Percentiles rank a stretch among this genome's conserved stretches.
Conservation (phyloP, 2,113 vertebrate genomes). For the Pseudolaguvia tuberculata region DNA sequence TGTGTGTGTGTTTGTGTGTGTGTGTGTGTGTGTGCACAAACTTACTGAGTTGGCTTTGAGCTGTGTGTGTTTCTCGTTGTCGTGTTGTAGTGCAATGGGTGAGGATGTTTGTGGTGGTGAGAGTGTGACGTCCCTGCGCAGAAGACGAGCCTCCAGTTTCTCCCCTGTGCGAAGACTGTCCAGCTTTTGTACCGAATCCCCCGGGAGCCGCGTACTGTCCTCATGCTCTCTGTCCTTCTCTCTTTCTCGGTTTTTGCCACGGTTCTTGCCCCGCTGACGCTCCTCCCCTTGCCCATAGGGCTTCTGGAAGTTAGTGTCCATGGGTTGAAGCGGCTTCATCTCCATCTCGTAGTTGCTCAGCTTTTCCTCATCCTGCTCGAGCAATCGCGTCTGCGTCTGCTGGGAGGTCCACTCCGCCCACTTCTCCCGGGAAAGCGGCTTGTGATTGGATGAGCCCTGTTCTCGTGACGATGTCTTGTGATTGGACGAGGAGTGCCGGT, state of each 20-base stretch:
- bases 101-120: conserved; percentile 90
- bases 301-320: conserved; percentile 70
- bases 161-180: conserved; percentile 77
- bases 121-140: conserved; percentile 88
- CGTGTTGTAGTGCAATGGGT: conserved; percentile 82
- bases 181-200: conserved; percentile 75
- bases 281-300: conserved; percentile 67
- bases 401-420: conserved; percentile 87
- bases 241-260: conserved; percentile 74
- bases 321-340: conserved; percentile 87
- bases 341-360: conserved; percentile 96
- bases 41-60: conserved; percentile 87
- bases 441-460: conserved; percentile 63
- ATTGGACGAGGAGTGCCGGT: conserved; percentile 68
- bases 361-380: conserved; percentile 91
- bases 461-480: conserved; percentile 65
- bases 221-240: conserved; percentile 29
- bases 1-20: background rate
- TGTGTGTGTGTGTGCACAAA: background rate
- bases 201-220: conserved; percentile 40
- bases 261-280: conserved; percentile 66
- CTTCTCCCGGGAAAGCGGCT: conserved; percentile 69
- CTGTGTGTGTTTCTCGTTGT: conserved; percentile 75
- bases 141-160: conserved; percentile 81
- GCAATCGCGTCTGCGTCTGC: conserved; percentile 73